These are phyloP conservation scores for Hoplostethus mediterraneus DNA, from an alignment of 2,797 vertebrate species.

Conservation along the genomic window DNA sequence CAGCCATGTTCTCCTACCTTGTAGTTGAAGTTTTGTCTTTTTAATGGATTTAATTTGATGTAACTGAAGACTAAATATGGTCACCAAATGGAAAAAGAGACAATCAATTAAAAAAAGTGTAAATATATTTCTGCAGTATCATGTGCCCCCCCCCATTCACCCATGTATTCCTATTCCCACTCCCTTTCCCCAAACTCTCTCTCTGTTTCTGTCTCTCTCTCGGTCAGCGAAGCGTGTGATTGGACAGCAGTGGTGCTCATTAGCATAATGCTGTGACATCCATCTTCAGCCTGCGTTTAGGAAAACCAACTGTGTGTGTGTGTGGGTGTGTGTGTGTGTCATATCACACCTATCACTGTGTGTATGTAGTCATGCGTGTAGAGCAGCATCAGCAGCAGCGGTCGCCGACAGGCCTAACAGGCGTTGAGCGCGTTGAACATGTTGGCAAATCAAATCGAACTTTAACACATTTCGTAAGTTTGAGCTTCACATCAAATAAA, in stretches of 20 bases:
- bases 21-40: background rate
- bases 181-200: background rate
- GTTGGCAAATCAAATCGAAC: conserved; percentile 33
- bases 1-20: conserved; percentile 3
- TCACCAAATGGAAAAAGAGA: too few relatives aligned
- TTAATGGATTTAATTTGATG: conserved; percentile 16
- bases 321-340: conserved; percentile 18
- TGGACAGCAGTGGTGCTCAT: conserved; percentile 72
- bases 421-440: conserved; percentile 38
- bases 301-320: conserved; percentile 26
- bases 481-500: too few relatives aligned
- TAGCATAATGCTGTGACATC: conserved; percentile 67
- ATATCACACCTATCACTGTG: background rate
- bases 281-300: conserved; percentile 61
- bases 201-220: conserved; percentile 18
- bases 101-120: conserved; percentile 24
- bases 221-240: conserved; percentile 70
- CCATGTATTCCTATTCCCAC: background rate
- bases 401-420: conserved; percentile 19
- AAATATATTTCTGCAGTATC: conserved; percentile 22
- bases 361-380: conserved; percentile 20
- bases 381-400: conserved; percentile 22
- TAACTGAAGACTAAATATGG: conserved; percentile 28
- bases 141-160: conserved; percentile 11
- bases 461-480: too few relatives aligned